Evolutionary conservation across 2,888 invertebrate genomes (phyloP), one percentile per base, ranked within the genome.

Genomic region (Cheilosia soror): DNA sequence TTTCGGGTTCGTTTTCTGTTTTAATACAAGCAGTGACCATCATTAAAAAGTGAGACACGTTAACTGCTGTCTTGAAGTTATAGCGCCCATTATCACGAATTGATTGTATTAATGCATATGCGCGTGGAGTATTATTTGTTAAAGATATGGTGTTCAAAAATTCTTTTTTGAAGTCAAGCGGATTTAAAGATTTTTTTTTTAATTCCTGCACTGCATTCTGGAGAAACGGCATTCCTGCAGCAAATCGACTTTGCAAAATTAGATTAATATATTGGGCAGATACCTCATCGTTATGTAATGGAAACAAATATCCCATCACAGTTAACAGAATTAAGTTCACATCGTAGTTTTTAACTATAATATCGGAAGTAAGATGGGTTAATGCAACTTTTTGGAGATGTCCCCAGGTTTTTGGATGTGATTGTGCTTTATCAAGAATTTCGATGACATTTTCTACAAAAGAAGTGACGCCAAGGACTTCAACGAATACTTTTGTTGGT

Each of bases 391-490:
- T 89, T 4, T 92, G 91, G 1, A 94, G 90, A 13, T 90, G 80
- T 2, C 77, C 63, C 89, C 91, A 93, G 92, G 94, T 93, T 51
- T 92, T 89, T 0, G 89, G 87, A 47, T 91, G 87, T 5, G 88
- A 87, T 49, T 90, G 91, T 27, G 91, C 91, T 87, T 93, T 94
- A 3, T 92, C 89, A n/a, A 94, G 89, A 71, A 96, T 93, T 15
- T 90, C 91, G 0, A 93, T 92, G 53, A 95, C 91, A 15, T 92
- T 91, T 71, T 93, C 91, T 2, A 93, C 92, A 25, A 95, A 90
- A 71, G 93, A 90, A 3, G 89, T 89, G 72, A 92, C 91, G 63
- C 92, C 93, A 11, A 95, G 88, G 15, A 94, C 89, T 57, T 93
- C 90, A 40, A 92, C 88, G 5, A 93, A 89, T 2, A 89, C 81